Conservation (phyloP, 2,888 invertebrate genomes). For the Cyaniris semiargus region DNA sequence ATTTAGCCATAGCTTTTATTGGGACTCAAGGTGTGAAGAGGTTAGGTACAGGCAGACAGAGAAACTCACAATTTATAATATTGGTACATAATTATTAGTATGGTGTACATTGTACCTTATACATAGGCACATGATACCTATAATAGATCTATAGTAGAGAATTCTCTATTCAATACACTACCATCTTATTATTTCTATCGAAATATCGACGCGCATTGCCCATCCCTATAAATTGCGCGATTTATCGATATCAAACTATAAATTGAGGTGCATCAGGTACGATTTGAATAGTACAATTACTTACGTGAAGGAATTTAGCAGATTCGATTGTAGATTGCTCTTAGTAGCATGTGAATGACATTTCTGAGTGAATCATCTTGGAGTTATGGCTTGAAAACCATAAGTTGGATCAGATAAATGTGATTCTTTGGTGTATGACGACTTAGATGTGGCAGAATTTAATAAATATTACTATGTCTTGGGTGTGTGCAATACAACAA, state of each 20-base stretch:
- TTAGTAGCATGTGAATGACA: constrained; percentile 21
- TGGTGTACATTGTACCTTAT: too few relatives aligned
- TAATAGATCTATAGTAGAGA: too few relatives aligned
- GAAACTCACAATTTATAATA: too few relatives aligned
- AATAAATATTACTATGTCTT: background rate
- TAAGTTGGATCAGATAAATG: background rate
- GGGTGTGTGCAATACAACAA: background rate
- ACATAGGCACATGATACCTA: too few relatives aligned
- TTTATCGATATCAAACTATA: constrained; percentile 47
- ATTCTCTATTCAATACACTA: background rate
- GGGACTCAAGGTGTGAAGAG: too few relatives aligned
- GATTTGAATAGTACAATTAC: constrained; percentile 39
- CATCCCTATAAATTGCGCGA: constrained; percentile 40
- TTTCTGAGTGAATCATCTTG: constrained; percentile 23
- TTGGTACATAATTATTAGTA: too few relatives aligned
- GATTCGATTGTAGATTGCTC: constrained; percentile 33
- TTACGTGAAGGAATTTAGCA: constrained; percentile 39
- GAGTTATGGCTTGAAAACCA: background rate
- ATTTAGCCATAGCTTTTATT: too few relatives aligned
- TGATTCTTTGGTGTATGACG: background rate
- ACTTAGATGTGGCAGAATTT: background rate
- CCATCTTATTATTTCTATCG: background rate
- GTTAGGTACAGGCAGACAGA: too few relatives aligned
- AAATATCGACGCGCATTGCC: background rate
- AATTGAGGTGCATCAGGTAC: constrained; percentile 40